Percentiles rank a stretch among this genome's conserved stretches.
phyloP scores from a whole-genome alignment of 2,888 invertebrate species.

The Eupithecia centaureata region DNA sequence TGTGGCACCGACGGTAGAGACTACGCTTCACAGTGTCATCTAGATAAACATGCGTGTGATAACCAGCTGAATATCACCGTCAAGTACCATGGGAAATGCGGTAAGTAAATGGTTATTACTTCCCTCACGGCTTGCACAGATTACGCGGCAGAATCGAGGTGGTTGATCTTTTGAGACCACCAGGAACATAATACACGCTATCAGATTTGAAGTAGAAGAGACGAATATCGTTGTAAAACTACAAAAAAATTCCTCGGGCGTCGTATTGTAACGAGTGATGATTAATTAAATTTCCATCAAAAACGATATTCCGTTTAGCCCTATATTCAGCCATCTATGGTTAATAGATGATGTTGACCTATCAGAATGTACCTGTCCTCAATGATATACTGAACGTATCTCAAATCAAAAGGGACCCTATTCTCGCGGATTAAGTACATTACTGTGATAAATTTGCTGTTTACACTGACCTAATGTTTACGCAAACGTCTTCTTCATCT shows the following conservation, averaged over 20 bases:
- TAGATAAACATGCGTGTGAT: conserved; percentile 91
- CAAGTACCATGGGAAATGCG: conserved; percentile 93
- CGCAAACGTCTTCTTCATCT: too few species aligned
- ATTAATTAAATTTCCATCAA: too few species aligned
- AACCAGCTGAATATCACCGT: conserved; percentile 89
- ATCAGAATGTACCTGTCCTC: too few species aligned
- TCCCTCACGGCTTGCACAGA: conserved; percentile 10
- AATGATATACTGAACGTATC: too few species aligned
- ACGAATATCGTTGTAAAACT: neutral
- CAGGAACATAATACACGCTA: neutral
- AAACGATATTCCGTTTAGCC: too few species aligned
- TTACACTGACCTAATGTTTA: too few species aligned
- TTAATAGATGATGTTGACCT: too few species aligned
- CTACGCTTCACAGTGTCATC: conserved; percentile 93
- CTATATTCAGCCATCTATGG: too few species aligned
- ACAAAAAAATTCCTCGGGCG: neutral
- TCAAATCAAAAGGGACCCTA: too few species aligned
- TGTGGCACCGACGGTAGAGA: conserved; percentile 95
- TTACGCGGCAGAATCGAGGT: neutral
- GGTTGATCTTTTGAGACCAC: neutral
- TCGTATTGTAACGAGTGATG: neutral
- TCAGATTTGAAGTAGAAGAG: neutral
- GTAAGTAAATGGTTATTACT: conserved; percentile 80
- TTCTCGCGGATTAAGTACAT: too few species aligned
- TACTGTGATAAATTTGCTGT: too few species aligned